phyloP scores from a whole-genome alignment of 2,113 vertebrate genomes.

The Pelusios castaneus region DNA sequence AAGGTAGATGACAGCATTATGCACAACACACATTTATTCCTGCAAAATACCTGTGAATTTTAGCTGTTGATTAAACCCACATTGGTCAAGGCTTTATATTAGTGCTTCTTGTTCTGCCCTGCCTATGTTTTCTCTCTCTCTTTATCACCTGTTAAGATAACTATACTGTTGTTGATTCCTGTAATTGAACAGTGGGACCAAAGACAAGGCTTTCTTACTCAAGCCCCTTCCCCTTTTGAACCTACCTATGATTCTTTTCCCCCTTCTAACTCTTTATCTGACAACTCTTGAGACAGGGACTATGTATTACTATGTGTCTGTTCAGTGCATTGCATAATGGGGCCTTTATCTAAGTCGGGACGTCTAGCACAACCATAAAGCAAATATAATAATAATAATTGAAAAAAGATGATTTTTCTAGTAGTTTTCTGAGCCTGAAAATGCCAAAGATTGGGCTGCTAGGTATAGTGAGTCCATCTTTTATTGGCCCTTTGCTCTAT shows the following conservation, averaged over 20 bases:
- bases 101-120: not conserved
- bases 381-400: fast-evolving
- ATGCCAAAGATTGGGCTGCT: not conserved
- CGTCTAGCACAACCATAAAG: not conserved
- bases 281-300: not conserved
- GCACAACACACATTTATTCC: not conserved
- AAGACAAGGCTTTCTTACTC: not conserved
- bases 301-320: fast-evolving
- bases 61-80: not conserved
- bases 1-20: not conserved
- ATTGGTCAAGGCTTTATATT: not conserved
- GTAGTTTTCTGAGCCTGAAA: not conserved
- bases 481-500: not conserved
- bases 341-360: not conserved
- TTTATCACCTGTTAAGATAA: not conserved
- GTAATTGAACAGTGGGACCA: not conserved
- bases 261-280: not conserved
- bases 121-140: not conserved
- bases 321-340: not conserved
- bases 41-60: not conserved
- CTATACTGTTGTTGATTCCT: not conserved
- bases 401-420: not conserved
- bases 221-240: not conserved
- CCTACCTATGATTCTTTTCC: not conserved
- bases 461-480: not conserved